A percentile compares a stretch with the other conserved stretches of the same genome.
These are phyloP conservation scores for Drosophila triauraria DNA, from an alignment of 1,140 invertebrate species.

Conservation along the genomic window DNA sequence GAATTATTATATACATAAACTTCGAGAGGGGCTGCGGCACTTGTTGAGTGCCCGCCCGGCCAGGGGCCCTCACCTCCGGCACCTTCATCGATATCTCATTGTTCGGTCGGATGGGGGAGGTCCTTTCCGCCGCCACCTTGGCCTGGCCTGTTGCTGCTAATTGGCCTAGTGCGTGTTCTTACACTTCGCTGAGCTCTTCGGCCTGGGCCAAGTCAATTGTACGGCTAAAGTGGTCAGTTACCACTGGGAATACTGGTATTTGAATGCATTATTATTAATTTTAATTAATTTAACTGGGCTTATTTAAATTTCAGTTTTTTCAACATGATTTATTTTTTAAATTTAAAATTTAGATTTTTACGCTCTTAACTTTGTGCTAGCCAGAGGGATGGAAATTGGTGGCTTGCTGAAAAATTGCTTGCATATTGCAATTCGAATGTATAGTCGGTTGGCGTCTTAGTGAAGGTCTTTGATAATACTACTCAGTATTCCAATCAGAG, in stretches of 20 bases:
- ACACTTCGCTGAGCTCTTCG: slow-evolving; percentile 55
- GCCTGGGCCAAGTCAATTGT: slow-evolving; percentile 26
- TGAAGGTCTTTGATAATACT: no score
- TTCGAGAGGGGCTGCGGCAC: slow-evolving; percentile 58
- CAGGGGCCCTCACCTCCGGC: slow-evolving; percentile 23
- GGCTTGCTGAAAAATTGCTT: no score
- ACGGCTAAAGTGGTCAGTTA: slow-evolving; percentile 6
- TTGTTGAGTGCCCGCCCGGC: slow-evolving; percentile 61
- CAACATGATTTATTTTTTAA: not conserved
- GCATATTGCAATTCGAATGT: no score
- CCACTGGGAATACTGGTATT: not conserved
- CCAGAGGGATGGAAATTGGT: no score
- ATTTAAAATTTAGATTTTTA: no score
- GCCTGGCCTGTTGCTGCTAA: slow-evolving; percentile 71
- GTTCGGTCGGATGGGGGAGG: slow-evolving; percentile 41
- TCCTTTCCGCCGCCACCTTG: slow-evolving; percentile 19
- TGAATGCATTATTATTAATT: not conserved
- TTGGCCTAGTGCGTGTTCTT: slow-evolving; percentile 76
- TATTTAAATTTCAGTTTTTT: no score
- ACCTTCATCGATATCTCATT: slow-evolving; percentile 56
- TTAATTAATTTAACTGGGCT: not conserved
- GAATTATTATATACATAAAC: slow-evolving; percentile 76
- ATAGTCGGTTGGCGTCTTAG: no score
- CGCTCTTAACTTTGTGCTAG: no score
- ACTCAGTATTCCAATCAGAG: no score